Conservation (phyloP, 2,888 invertebrate species). For the Hipparchia sbordonii region DNA sequence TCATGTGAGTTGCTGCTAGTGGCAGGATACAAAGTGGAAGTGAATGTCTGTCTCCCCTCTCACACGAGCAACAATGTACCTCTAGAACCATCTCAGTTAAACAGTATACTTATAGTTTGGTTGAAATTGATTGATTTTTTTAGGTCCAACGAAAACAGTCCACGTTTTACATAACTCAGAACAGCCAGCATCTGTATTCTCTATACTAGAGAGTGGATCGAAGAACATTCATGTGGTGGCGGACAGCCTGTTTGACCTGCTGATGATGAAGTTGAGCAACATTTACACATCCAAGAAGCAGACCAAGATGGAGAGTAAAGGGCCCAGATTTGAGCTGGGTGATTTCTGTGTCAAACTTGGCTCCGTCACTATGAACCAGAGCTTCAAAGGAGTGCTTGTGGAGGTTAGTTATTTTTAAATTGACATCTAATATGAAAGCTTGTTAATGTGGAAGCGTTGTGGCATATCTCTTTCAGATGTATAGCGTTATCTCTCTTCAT, state of each 20-base stretch:
- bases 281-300: conserved; percentile 96
- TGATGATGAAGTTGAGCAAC: conserved; percentile 94
- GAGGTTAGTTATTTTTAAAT: conserved; percentile 83
- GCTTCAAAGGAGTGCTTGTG: conserved; percentile 95
- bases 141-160: conserved; percentile 89
- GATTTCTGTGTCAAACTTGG: conserved; percentile 98
- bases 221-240: conserved; percentile 94
- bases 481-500: no score
- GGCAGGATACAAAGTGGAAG: no score
- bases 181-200: conserved; percentile 96
- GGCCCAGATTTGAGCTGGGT: conserved; percentile 92
- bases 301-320: conserved; percentile 94
- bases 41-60: no score
- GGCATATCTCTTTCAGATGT: no score
- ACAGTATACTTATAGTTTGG: no score
- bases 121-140: neutral
- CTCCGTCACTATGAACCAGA: conserved; percentile 95
- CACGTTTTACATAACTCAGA: conserved; percentile 98
- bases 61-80: no score
- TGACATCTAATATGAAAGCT: no score
- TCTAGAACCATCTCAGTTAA: no score
- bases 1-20: no score
- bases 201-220: conserved; percentile 93
- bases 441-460: no score
- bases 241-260: conserved; percentile 94